Evolutionary conservation across 2,797 vertebrate genomes (phyloP), one percentile per base, ranked within the genome.

Genomic region (Poecilia wingei): DNA sequence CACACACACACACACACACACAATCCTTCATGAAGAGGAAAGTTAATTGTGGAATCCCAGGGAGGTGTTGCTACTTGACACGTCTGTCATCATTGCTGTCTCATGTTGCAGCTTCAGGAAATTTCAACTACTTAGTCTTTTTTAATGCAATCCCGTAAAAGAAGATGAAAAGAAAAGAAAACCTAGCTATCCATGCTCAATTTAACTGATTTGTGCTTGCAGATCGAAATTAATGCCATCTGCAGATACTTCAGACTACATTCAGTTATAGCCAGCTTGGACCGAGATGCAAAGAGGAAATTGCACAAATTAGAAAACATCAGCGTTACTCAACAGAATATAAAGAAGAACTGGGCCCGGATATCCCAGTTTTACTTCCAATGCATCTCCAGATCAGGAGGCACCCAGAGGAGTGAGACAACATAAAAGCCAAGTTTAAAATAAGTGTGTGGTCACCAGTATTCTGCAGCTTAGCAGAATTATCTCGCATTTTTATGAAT

Each of bases 21-120:
- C 7, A 6, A 13, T 75, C 43, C 43, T 20, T 84, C 64, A 78
- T 78, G 79, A 59, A 76, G 82, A 77, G 28, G 25, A 66, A 51
- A 81, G 55, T 70, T 84, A 81, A 80, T 76, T 84, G 72, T 39
- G 47, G 31, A 75, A 74, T 80, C 79, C 72, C 61, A 13, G 45
- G 22, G 72, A 78, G 72, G 55, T 82, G 81, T 79, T 57, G 22
- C 49, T 78, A 57, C 51, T 74, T 39, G 25, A 71, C 51, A 75
- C 39, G 45, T 31, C 20, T 87, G 76, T 79, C 79, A 80, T 78
- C 69, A 71, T 71, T 74, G 76, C 75, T 12, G 18, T 53, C 49
- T 55, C 66, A 55, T 82, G 14, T 78, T 33, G 59, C 53, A 33
- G 55, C 73, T 59, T 51, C 25, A 59, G 53, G 69, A 61, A 75